Conservation (phyloP, 2,797 vertebrate genomes). For the Fistularia tabacaria region DNA sequence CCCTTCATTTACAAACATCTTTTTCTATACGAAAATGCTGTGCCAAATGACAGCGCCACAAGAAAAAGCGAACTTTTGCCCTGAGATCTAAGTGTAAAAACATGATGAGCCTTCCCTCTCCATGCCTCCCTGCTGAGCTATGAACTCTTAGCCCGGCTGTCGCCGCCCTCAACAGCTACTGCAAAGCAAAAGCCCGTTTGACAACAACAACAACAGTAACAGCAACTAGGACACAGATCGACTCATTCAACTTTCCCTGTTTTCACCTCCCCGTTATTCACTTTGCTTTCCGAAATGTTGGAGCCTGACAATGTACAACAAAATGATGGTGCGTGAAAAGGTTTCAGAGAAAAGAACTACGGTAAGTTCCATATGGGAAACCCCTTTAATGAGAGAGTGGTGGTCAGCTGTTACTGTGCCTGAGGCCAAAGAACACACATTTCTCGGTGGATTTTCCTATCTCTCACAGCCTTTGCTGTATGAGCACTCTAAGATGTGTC, state of each 20-base stretch:
- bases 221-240: slow-evolving; percentile 23
- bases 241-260: slow-evolving; percentile 6
- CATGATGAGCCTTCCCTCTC: slow-evolving; percentile 6
- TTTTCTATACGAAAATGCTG: no score
- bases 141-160: slow-evolving; percentile 55
- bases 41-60: no score
- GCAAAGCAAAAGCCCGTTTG: slow-evolving; percentile 30
- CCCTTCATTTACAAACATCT: no score
- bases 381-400: slow-evolving; percentile 28
- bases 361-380: slow-evolving; percentile 27
- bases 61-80: no score
- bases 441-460: no score
- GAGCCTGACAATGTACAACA: background rate
- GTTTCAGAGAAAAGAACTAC: slow-evolving; percentile 8
- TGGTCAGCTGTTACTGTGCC: slow-evolving; percentile 49
- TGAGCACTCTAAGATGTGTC: slow-evolving; percentile 3
- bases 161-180: slow-evolving; percentile 18
- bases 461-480: slow-evolving; percentile 15
- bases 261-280: slow-evolving; percentile 6
- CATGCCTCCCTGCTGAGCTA: slow-evolving; percentile 48
- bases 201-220: slow-evolving; percentile 49
- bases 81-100: no score
- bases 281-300: no score
- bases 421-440: slow-evolving; percentile 42
- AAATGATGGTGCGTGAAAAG: slow-evolving; percentile 6